These are phyloP conservation scores for Phorcus lineatus DNA, from an alignment of 2,888 invertebrate genomes.

Conservation along the genomic window DNA sequence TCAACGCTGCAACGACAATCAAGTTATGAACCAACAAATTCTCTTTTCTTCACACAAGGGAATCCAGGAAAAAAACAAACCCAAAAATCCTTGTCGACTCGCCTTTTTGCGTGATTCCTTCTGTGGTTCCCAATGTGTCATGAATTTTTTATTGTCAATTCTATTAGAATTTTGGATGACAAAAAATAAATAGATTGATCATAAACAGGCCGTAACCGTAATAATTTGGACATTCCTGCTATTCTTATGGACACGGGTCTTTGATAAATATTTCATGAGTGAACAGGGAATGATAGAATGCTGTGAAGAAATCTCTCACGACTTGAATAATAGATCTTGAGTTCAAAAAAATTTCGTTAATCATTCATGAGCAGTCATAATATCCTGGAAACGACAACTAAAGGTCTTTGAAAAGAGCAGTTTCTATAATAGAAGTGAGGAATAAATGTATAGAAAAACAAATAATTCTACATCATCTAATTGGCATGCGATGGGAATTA, in stretches of 20 bases:
- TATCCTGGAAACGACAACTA: neutral
- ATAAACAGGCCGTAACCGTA: neutral
- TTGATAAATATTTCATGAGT: constrained; percentile 19
- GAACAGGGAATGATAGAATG: too few species aligned
- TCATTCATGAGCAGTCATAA: neutral
- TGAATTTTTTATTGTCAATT: too few species aligned
- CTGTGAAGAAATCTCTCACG: too few species aligned
- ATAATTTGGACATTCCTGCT: neutral
- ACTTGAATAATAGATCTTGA: too few species aligned
- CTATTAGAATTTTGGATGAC: neutral
- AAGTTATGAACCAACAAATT: too few species aligned
- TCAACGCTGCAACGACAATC: neutral
- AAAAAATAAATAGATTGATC: neutral
- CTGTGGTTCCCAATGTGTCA: too few species aligned
- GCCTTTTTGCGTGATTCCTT: too few species aligned
- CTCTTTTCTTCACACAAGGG: too few species aligned
- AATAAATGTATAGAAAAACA: constrained; percentile 5
- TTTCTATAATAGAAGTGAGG: neutral
- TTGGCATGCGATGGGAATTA: neutral
- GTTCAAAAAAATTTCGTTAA: too few species aligned
- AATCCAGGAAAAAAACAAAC: too few species aligned
- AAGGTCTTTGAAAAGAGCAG: neutral
- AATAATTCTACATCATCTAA: neutral
- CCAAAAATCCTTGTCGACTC: too few species aligned
- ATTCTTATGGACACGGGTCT: neutral